Base-by-base conservation (phyloP, 1,140 invertebrate species). In the Drosophila pectinifera region DNA sequence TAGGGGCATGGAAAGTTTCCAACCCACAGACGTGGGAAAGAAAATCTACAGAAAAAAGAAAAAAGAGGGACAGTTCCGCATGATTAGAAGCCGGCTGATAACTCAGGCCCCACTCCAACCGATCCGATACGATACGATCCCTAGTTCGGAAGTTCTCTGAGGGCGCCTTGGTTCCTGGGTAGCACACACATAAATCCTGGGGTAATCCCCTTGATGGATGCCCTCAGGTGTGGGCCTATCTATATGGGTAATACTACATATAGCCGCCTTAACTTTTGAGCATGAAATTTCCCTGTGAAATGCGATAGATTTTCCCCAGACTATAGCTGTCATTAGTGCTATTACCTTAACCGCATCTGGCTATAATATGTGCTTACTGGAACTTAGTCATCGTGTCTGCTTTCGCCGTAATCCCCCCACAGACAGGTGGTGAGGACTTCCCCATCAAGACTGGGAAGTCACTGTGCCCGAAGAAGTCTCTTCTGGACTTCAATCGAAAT, bases 201-300 rank as follows among this genome's bases (percentile, higher is more conserved):
- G 42, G 38, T 28, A 63, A 73, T 62, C 56, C 49, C 42, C 20
- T 48, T 74, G 72, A 73, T 74, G 36, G 72, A 74, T 74, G 31
- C 41, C 49, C 67, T 46, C 61, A 64, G 59, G 59, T 64, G 69
- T 54, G 18, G 18, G 54, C 34, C 22, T 39, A 24, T 4, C 6
- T 16, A 16, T 20, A 24, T 11, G 46, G 10, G 1, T 18, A 31
- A 5, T 48, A 46, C 10, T 49, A 7, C 16, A 28, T 49, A 31
- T 18, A 34, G 48, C 10, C 16, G 10, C 26, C 8, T 16, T 10
- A 26, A 26, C 4, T 0, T 10, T n/a, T 11, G 5, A 24, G 14
- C n/a, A 46, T 16, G 3, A 4, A 34, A 34, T 11, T 5, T 13
- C 4, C 4, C 31, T 13, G 11, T 34, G 5, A 13, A 34, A 34